These are phyloP conservation scores for Tinea trinotella DNA, from an alignment of 2,888 invertebrate genomes.

Conservation along the genomic window DNA sequence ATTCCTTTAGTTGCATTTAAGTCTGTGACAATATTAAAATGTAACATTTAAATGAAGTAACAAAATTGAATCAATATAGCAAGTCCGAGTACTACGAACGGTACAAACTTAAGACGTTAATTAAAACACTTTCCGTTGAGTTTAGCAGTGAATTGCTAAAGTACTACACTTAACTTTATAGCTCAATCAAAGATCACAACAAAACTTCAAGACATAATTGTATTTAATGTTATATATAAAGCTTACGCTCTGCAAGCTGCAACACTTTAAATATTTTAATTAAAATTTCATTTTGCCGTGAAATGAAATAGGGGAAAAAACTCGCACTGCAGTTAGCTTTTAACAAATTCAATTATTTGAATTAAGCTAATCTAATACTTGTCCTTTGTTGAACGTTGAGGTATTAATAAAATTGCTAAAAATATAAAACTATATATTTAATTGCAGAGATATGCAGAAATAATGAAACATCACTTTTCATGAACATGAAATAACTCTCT, in stretches of 20 bases:
- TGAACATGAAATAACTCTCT: too few relatives aligned
- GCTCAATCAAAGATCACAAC: slow-evolving; percentile 67
- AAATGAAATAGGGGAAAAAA: not conserved
- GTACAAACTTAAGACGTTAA: slow-evolving; percentile 63
- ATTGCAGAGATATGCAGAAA: too few relatives aligned
- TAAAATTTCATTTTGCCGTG: too few relatives aligned
- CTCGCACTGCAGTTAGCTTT: not conserved
- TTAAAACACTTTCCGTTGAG: slow-evolving; percentile 67
- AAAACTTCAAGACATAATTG: slow-evolving; percentile 26
- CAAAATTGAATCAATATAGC: slow-evolving; percentile 17
- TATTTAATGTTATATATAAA: not conserved
- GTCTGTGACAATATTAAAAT: not conserved
- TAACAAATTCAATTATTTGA: not conserved
- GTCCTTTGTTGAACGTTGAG: too few relatives aligned
- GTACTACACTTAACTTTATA: slow-evolving; percentile 65
- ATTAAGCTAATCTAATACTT: too few relatives aligned
- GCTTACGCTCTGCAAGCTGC: not conserved
- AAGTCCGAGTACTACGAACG: slow-evolving; percentile 23
- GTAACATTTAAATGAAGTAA: slow-evolving; percentile 16
- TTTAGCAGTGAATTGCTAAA: slow-evolving; percentile 66
- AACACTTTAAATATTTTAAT: slow-evolving; percentile 7
- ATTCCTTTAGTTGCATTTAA: not conserved
- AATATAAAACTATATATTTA: too few relatives aligned
- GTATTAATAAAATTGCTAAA: too few relatives aligned
- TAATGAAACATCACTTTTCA: too few relatives aligned